Percentiles rank a stretch among this genome's conserved stretches.
Evolutionary conservation across 2,113 vertebrate species (phyloP).

Genomic region (Piprites chloris): DNA sequence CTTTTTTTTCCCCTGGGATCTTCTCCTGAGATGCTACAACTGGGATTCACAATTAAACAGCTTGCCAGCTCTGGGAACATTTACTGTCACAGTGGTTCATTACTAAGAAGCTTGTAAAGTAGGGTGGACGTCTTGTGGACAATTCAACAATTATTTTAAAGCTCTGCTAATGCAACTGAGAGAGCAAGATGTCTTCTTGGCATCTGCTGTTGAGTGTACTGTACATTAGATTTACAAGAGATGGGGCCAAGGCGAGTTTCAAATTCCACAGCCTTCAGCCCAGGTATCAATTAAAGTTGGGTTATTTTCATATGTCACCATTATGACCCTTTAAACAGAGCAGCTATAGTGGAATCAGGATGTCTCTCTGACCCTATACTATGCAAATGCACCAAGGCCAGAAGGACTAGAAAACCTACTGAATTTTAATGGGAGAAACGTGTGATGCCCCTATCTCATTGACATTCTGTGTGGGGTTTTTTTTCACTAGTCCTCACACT

Average conservation of each 20-base stretch:
- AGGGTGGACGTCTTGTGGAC: constrained; percentile 25
- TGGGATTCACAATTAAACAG: background rate
- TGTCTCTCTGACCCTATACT: constrained; percentile 56
- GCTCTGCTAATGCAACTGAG: background rate
- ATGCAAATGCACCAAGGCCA: constrained; percentile 32
- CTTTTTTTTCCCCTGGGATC: background rate
- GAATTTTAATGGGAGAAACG: constrained; percentile 48
- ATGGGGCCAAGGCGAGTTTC: constrained; percentile 38
- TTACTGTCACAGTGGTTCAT: background rate
- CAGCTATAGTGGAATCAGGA: constrained; percentile 1
- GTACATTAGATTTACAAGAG: constrained; percentile 47
- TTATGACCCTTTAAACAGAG: constrained; percentile 33
- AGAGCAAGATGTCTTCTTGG: constrained; percentile 5
- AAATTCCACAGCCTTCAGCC: constrained; percentile 35
- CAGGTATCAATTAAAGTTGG: constrained; percentile 58
- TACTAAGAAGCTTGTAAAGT: background rate
- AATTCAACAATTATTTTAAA: constrained; percentile 12
- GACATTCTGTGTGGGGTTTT: constrained; percentile 32
- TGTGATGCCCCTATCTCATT: background rate
- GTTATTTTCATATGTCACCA: constrained; percentile 50
- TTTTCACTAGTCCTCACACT: constrained; percentile 27
- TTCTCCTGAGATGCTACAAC: background rate
- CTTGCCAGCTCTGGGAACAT: background rate
- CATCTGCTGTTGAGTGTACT: constrained; percentile 21
- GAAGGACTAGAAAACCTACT: constrained; percentile 29